Base-by-base conservation (phyloP, 2,113 vertebrate genomes). In the Channa maculata region DNA sequence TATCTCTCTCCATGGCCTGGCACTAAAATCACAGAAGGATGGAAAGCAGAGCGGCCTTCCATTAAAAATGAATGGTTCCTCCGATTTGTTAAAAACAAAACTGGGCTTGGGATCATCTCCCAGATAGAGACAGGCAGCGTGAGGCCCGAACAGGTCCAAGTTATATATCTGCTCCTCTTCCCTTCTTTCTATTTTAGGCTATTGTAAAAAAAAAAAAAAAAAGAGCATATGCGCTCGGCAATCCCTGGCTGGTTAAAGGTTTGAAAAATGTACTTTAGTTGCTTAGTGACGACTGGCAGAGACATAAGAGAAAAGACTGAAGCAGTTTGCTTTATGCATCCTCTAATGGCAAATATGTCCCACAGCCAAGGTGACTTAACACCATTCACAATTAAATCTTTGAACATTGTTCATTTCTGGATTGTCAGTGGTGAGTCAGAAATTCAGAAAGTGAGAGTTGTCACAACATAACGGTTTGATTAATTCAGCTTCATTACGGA, bases 51-150 rank as follows among this genome's bases (percentile, higher is more conserved):
- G 80, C 88, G 77, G 68, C 57, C 62, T 77, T 82, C 70, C 83
- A 89, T 90, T 84, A 87, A 92, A 92, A 85, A 89, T 88, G 68
- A 91, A 93, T 83, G 77, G 57, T 51, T 60, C 59, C 59, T 80
- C 65, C 80, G 76, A 78, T 79, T 80, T 8, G 10, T 55, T 69
- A 65, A 74, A 84, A 75, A 80, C 50, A 54, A 76, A 64, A 37
- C 59, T 43, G 49, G 72, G 69, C 71, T 63, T 67, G 71, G 51
- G 65, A 72, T 66, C 5, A 2, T 75, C 62, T 82, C 75, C 75
- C 75, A 72, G 74, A 79, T 24, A 60, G 59, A 86, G 70, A 53
- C 2, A n/a, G 58, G 57, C 74, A 55, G 69, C 79, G 59, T 6
- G 15, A 87, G 36, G 64, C 71, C 63, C 38, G 15, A 66, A 68